phyloP scores from a whole-genome alignment of 2,888 invertebrate species.

The Suillia variegata region DNA sequence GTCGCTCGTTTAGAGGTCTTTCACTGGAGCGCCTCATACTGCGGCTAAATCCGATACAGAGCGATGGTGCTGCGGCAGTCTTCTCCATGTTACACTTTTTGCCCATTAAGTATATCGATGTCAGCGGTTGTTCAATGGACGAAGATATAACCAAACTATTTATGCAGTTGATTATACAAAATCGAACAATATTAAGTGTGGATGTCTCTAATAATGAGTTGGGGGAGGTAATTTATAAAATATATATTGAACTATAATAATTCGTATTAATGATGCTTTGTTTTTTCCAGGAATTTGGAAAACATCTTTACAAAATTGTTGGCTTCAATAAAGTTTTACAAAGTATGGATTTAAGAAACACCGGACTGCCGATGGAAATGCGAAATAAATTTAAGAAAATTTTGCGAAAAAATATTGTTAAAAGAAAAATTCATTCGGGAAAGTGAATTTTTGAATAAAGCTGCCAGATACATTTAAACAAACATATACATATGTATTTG shows the following conservation, averaged over 20 bases:
- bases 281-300: conserved; percentile 50
- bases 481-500: too few species aligned
- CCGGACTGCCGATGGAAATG: conserved; percentile 46
- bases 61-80: conserved; percentile 57
- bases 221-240: conserved; percentile 46
- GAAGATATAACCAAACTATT: conserved; percentile 49
- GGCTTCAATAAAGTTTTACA: conserved; percentile 49
- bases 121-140: conserved; percentile 52
- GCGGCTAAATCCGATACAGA: conserved; percentile 58
- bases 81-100: conserved; percentile 45
- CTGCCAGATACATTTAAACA: too few species aligned
- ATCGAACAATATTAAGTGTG: conserved; percentile 42
- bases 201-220: conserved; percentile 55
- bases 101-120: conserved; percentile 47
- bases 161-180: conserved; percentile 53
- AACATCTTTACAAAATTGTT: conserved; percentile 52
- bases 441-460: background rate
- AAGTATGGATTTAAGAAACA: conserved; percentile 52
- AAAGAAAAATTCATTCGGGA: background rate
- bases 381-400: conserved; percentile 48
- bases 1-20: conserved; percentile 46
- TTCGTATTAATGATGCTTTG: too few species aligned
- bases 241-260: too few species aligned
- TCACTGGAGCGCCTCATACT: conserved; percentile 47
- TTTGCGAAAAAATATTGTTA: conserved; percentile 35